These are phyloP conservation scores for Miniopterus natalensis DNA, from an alignment of 2,113 vertebrate genomes.

Conservation along the genomic window DNA sequence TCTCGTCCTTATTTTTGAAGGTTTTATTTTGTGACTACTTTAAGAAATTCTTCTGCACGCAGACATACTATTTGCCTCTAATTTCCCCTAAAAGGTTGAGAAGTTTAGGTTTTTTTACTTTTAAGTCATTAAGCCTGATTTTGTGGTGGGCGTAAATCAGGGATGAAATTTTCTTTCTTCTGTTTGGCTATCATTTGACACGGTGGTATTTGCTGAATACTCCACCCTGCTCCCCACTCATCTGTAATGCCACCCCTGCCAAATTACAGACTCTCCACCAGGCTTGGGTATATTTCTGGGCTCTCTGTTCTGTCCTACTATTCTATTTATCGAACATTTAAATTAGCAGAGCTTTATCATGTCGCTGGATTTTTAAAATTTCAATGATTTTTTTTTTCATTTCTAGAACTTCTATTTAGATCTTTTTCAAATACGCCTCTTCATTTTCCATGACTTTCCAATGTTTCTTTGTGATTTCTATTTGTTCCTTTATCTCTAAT, in stretches of 20 bases:
- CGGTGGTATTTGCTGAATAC: neutral
- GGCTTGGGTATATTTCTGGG: neutral
- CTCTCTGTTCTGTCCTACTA: neutral
- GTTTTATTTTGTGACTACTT: neutral
- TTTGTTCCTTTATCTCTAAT: neutral
- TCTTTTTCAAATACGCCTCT: neutral
- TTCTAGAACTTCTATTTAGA: neutral
- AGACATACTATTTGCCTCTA: neutral
- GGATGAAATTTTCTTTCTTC: neutral
- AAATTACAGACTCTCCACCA: neutral
- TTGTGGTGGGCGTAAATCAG: neutral
- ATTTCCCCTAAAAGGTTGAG: neutral
- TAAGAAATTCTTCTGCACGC: neutral
- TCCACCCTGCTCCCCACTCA: neutral
- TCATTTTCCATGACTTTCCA: neutral
- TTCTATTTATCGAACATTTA: neutral
- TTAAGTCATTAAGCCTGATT: neutral
- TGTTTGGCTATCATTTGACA: neutral
- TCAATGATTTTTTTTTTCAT: neutral
- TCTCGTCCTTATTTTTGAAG: no score
- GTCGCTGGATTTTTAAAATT: neutral
- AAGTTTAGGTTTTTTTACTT: neutral
- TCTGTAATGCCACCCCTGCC: neutral
- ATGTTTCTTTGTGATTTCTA: neutral
- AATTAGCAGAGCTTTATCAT: constrained; percentile 9